Conservation (phyloP, 2,888 invertebrate genomes). For the Exocentrus adspersus region DNA sequence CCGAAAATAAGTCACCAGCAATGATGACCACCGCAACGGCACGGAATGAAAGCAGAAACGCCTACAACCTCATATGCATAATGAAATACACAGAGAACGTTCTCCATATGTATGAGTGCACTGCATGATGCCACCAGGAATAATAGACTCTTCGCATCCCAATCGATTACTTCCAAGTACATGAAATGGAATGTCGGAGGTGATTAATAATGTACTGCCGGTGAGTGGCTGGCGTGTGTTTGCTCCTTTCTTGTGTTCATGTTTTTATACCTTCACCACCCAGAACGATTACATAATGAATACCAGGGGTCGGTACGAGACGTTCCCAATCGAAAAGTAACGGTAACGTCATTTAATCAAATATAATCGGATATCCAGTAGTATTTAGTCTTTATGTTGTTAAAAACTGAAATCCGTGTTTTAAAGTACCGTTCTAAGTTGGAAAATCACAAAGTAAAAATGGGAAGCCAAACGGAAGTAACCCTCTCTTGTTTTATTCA, state of each 20-base stretch:
- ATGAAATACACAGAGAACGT: conserved; percentile 46
- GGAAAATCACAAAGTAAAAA: too few species aligned
- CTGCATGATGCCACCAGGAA: conserved; percentile 48
- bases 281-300: background rate
- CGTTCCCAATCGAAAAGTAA: background rate
- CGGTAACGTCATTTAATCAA: too few species aligned
- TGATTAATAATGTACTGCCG: background rate
- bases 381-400: too few species aligned
- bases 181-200: background rate
- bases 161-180: conserved; percentile 37
- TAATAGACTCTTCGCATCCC: conserved; percentile 46
- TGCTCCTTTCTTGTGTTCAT: background rate
- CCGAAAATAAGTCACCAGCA: conserved; percentile 1
- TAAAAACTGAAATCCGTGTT: too few species aligned
- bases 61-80: conserved; percentile 49
- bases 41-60: conserved; percentile 39
- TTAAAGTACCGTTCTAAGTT: too few species aligned
- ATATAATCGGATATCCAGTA: too few species aligned
- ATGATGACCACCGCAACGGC: conserved; percentile 18
- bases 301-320: background rate
- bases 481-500: conserved; percentile 22
- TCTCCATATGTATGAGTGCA: conserved; percentile 49
- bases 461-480: conserved; percentile 21
- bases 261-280: conserved; percentile 1
- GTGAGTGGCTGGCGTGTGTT: background rate